Evolutionary conservation across 2,797 vertebrate genomes (phyloP).

Genomic region (Mus caroli): DNA sequence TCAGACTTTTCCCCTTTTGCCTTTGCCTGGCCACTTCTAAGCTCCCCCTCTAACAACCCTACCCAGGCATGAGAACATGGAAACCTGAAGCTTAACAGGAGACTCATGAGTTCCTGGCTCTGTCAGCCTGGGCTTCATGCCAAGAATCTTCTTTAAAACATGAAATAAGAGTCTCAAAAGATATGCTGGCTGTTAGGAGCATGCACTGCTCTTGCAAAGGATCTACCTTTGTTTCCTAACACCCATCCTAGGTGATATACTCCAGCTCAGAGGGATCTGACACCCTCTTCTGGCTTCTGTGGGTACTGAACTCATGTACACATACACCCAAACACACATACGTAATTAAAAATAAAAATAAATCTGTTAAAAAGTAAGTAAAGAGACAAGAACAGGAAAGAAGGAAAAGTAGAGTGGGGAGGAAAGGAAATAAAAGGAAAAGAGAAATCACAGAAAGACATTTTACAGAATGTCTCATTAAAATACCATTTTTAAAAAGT

Average conservation of each 20-base stretch:
- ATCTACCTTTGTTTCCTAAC: neutral
- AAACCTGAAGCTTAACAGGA: neutral
- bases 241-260: too few relatives aligned
- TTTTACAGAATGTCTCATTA: neutral
- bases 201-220: neutral
- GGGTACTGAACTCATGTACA: neutral
- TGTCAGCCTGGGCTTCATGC: neutral
- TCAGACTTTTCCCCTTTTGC: neutral
- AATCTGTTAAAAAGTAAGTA: neutral
- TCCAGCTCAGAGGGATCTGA: too few relatives aligned
- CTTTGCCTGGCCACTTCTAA: neutral
- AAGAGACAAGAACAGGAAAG: neutral
- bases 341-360: neutral
- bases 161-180: neutral
- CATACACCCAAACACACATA: neutral
- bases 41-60: neutral
- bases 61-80: neutral
- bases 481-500: neutral
- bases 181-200: neutral
- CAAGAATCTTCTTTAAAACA: neutral
- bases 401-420: neutral
- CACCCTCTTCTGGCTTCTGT: neutral
- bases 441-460: neutral
- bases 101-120: neutral
- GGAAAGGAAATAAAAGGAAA: neutral